phyloP scores from a whole-genome alignment of 2,113 vertebrate species.

The Typhlomys cinereus region DNA sequence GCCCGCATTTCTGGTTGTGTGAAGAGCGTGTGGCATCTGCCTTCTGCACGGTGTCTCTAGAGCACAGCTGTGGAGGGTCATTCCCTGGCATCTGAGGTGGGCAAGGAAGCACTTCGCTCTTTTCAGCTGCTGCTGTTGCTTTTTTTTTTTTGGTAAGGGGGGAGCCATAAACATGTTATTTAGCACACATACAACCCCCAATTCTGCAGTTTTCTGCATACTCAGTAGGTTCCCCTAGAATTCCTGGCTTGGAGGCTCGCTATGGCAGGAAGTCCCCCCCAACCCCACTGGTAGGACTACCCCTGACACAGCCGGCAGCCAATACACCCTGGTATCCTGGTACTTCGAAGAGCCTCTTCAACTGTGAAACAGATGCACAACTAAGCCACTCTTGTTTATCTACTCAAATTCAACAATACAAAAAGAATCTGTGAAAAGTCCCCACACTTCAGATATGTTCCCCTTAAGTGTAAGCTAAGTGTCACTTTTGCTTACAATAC shows the following conservation, averaged over 20 bases:
- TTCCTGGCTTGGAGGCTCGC: background rate
- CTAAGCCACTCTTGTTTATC: background rate
- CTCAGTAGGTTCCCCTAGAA: background rate
- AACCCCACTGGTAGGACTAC: background rate
- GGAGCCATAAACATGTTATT: background rate
- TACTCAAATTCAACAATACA: no score
- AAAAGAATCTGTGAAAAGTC: background rate
- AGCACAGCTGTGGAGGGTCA: background rate
- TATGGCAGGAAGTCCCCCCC: background rate
- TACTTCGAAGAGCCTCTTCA: background rate
- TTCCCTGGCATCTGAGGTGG: background rate
- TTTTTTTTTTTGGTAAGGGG: background rate
- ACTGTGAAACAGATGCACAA: background rate
- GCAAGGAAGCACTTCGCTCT: background rate
- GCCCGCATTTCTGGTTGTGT: background rate
- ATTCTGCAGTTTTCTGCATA: background rate
- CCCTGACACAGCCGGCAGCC: background rate
- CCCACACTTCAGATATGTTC: background rate
- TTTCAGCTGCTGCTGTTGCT: background rate
- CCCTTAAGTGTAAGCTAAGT: background rate
- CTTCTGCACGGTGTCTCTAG: background rate
- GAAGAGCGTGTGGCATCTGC: background rate
- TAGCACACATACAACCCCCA: no score
- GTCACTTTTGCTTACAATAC: background rate
- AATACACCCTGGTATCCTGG: background rate